phyloP scores from a whole-genome alignment of 2,888 invertebrate genomes.

The Macrophya annulata region DNA sequence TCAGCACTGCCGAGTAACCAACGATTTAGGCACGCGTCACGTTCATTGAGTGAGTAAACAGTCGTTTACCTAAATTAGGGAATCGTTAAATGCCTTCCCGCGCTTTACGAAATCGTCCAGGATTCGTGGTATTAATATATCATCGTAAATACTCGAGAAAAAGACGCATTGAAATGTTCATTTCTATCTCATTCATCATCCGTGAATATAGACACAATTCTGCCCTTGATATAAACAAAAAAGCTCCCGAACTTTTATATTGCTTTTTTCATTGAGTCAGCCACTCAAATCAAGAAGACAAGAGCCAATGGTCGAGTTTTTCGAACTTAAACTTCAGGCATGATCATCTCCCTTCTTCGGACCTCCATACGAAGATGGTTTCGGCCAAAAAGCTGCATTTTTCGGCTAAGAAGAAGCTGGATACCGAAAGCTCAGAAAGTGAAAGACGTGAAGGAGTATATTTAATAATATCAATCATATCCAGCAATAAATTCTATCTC shows the following conservation, averaged over 20 bases:
- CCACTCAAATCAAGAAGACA: neutral
- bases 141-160: neutral
- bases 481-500: constrained; percentile 69
- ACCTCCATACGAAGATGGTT: neutral
- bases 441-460: constrained; percentile 62
- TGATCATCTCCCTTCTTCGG: neutral
- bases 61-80: constrained; percentile 20
- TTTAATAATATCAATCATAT: constrained; percentile 76
- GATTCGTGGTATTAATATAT: neutral
- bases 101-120: neutral
- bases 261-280: constrained; percentile 39
- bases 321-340: neutral
- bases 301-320: neutral
- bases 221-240: neutral
- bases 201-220: neutral
- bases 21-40: constrained; percentile 8
- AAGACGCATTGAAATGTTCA: neutral
- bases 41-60: constrained; percentile 25
- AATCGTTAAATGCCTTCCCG: constrained; percentile 26
- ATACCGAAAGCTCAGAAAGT: neutral
- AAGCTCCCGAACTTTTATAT: constrained; percentile 31
- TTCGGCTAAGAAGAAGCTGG: neutral
- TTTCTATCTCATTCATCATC: neutral
- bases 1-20: neutral
- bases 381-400: neutral